Evolutionary conservation across 2,888 invertebrate genomes (phyloP), one percentile per base, ranked within the genome.

Genomic region (Mesorhabditis spiculigera): DNA sequence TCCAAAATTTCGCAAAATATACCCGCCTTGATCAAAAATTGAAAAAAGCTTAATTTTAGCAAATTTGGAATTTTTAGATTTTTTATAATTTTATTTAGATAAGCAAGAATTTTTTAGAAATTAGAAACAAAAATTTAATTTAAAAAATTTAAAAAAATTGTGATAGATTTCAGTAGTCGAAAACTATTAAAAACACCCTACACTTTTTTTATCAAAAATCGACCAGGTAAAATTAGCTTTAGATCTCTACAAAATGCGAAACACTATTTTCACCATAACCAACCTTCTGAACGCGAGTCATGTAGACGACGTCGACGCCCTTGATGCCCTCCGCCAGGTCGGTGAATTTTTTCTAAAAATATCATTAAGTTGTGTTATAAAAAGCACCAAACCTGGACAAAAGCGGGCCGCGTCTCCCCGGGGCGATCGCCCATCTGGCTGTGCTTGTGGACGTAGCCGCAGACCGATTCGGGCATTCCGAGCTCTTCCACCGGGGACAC

Each of bases 241-340:
- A 28, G 28, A 28, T 28, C 28, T 28, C 28, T 28, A 28, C 28
- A 28, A 28, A 28, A 28, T 3, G 28, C 28, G 28, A 28, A 28
- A 28, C 28, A 1, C 28, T 28, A 28, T 28, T 3, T 28, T 28
- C 28, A 10, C n/a, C 58, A 50, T 50, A 10, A n/a, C 58, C 8
- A 50, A 50, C 98, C 65, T 91, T 90, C 87, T 99, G 98, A 81
- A 99, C 95, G 79, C 98, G 90, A 0, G 98, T 99, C 93, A 98
- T 94, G 86, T 99, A 98, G 45, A 99, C 88, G 0, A 99, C 96
- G 88, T 99, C 97, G 0, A 96, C 96, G 74, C 93, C 93, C 0
- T 91, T 91, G 45, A 98, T 88, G 4, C 93, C 94, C 71, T 92
- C 91, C 86, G 95, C 93, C 75, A 99, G 89, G 44, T 81, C 65